Base-by-base conservation (phyloP, 2,888 invertebrate species). In the Microctonus brassicae region DNA sequence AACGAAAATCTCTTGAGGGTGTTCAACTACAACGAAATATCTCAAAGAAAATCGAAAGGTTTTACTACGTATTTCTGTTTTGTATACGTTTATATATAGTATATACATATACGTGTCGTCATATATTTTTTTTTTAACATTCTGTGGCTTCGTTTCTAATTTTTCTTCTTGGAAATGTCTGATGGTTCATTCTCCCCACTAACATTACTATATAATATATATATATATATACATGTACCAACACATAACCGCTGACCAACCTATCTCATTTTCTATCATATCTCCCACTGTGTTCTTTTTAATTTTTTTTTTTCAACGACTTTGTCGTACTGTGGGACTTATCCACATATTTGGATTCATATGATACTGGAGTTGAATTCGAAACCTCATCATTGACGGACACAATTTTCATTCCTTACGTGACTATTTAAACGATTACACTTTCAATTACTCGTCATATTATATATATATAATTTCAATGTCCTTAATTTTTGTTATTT, bases 11-110 rank as follows among this genome's bases (percentile, higher is more conserved):
- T 62, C 36, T 29, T 5, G 29, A 13, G 57, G 26, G 24, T 26
- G 20, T 26, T 13, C 57, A 61, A 42, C 42, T 13, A 42, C 9
- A 22, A 62, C 33, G 11, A n/a, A n/a, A n/a, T n/a, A 9, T 42
- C 42, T 20, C 13, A n/a, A 62, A 22, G 62, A 62, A 62, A 62
- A 62, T 39, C 62, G 3, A 42, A 13, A 17, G 36, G 62, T 39
- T 42, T 62, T n/a, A 20, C 20, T 6, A 17, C 11, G 13, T 61
- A 20, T 61, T 61, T 11, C 36, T 57, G 26, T n/a, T 26, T 29
- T n/a, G 9, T 57, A 57, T 2, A 39, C 2, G 11, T 2, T n/a
- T 39, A 34, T 11, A 34, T 34, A 10, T 33, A n/a, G 17, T 33
- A 60, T 29, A 53, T 17, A 53, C 53, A 11, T 10, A 22, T 11